A percentile compares a stretch with the other conserved stretches of the same genome.
phyloP scores from a whole-genome alignment of 2,888 invertebrate genomes.

The Odontomyia ornata region DNA sequence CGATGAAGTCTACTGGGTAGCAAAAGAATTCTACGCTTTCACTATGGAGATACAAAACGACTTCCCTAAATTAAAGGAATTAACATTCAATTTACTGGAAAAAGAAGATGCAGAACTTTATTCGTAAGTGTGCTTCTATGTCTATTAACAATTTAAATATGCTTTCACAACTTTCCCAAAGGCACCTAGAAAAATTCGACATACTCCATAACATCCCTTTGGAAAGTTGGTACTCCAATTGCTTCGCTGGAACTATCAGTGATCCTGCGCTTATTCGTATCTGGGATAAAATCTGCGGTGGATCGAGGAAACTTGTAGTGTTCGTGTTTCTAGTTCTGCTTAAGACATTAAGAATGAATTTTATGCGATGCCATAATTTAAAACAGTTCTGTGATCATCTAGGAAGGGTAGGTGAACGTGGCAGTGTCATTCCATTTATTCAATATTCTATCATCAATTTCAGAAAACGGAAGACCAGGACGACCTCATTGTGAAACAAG shows the following conservation, averaged over 20 bases:
- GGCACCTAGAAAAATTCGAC: slow-evolving; percentile 73
- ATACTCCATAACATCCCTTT: slow-evolving; percentile 74
- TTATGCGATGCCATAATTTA: slow-evolving; percentile 70
- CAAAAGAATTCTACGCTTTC: slow-evolving; percentile 77
- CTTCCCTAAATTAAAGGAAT: slow-evolving; percentile 72
- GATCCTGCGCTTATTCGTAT: slow-evolving; percentile 82
- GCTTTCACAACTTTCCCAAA: slow-evolving; percentile 56
- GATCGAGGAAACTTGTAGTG: slow-evolving; percentile 82
- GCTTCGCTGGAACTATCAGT: slow-evolving; percentile 83
- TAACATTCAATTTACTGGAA: slow-evolving; percentile 73
- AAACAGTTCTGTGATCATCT: slow-evolving; percentile 73
- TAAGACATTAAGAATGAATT: slow-evolving; percentile 73
- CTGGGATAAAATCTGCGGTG: slow-evolving; percentile 89
- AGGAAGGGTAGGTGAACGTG: slow-evolving; percentile 68
- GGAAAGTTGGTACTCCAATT: slow-evolving; percentile 81
- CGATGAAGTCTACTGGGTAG: slow-evolving; percentile 84
- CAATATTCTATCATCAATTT: slow-evolving; percentile 46
- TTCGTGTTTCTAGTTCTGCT: slow-evolving; percentile 80
- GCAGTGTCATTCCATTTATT: slow-evolving; percentile 3
- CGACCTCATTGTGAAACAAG: slow-evolving; percentile 84
- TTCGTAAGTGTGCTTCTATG: slow-evolving; percentile 66
- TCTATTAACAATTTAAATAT: no score
- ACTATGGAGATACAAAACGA: slow-evolving; percentile 74
- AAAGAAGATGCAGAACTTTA: slow-evolving; percentile 80
- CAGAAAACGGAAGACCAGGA: slow-evolving; percentile 77